phyloP scores from a whole-genome alignment of 1,140 invertebrate genomes.

The Cydia fagiglandana region DNA sequence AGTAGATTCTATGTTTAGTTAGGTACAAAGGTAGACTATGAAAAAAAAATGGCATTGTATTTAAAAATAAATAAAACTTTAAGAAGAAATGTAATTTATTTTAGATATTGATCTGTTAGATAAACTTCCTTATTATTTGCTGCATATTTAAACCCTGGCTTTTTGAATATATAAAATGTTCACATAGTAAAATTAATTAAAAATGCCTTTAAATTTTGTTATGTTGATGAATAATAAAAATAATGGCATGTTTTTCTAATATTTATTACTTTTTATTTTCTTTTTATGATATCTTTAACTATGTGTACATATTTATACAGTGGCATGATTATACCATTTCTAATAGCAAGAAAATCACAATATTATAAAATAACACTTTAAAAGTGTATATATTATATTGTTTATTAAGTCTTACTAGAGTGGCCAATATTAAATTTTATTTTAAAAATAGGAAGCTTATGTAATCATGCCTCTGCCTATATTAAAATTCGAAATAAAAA shows the following conservation, averaged over 20 bases:
- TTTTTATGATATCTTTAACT: neutral
- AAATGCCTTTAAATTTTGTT: too few species aligned
- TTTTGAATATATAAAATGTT: neutral
- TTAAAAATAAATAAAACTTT: too few species aligned
- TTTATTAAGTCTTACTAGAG: neutral
- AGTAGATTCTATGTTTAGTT: neutral
- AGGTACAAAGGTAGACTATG: neutral
- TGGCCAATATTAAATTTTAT: neutral
- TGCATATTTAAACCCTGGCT: neutral
- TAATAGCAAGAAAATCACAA: neutral
- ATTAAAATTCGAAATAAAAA: neutral
- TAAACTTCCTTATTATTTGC: neutral
- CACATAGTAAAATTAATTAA: neutral
- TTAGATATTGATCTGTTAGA: too few species aligned
- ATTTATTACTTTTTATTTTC: neutral
- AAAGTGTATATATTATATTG: too few species aligned
- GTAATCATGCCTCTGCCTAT: neutral
- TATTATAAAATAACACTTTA: too few species aligned
- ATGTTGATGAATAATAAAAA: too few species aligned
- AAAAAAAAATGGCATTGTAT: neutral
- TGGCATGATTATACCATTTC: neutral
- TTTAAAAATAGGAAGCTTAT: neutral
- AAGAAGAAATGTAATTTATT: too few species aligned
- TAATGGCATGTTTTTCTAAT: neutral
- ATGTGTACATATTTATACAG: conserved; percentile 2